These are phyloP conservation scores for Cinara cedri DNA, from an alignment of 2,888 invertebrate species.

Conservation along the genomic window DNA sequence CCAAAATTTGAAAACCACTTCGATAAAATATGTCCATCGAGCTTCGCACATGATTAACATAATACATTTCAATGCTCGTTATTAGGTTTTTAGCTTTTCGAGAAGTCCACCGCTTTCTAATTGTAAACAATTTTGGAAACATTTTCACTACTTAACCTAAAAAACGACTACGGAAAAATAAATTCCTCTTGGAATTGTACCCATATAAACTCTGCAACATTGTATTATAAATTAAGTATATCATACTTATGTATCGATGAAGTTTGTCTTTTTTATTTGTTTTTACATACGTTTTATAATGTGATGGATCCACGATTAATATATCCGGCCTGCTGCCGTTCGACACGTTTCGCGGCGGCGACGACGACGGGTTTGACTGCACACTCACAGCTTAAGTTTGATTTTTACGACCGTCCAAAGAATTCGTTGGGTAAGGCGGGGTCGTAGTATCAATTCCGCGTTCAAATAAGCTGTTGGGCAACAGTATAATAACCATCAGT, in stretches of 20 bases:
- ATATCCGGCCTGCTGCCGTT: neutral
- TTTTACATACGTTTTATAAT: conserved; percentile 27
- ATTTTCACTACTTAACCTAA: too few species aligned
- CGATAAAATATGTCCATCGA: too few species aligned
- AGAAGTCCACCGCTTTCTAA: too few species aligned
- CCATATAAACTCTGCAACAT: too few species aligned
- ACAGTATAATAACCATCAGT: conserved; percentile 28
- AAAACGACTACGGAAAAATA: too few species aligned
- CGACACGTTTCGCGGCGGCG: conserved; percentile 3
- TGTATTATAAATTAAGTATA: neutral
- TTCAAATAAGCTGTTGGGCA: conserved; percentile 46
- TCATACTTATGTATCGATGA: neutral
- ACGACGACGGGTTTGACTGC: conserved; percentile 14
- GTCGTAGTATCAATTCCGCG: conserved; percentile 17
- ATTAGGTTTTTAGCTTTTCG: too few species aligned
- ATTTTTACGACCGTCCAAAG: conserved; percentile 29
- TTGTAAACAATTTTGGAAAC: too few species aligned
- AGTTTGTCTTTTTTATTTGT: neutral
- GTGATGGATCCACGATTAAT: neutral
- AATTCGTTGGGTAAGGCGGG: conserved; percentile 2
- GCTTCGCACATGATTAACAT: too few species aligned
- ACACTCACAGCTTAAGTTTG: neutral
- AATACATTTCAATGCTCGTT: too few species aligned
- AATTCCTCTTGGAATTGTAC: too few species aligned
- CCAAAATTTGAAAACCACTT: too few species aligned